Base-by-base conservation (phyloP, 2,888 invertebrate genomes). In the Microctonus hyperodae region DNA sequence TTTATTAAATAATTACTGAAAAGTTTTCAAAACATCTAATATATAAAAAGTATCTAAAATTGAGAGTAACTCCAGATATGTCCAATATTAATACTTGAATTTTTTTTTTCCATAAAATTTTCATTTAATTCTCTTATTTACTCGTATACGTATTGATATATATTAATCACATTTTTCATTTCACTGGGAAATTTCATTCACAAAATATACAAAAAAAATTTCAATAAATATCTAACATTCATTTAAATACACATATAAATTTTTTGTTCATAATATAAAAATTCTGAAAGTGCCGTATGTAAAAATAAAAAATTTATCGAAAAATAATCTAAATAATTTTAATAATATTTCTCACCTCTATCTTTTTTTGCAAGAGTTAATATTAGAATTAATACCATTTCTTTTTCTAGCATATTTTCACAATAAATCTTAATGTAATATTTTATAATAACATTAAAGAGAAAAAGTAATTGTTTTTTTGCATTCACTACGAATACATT, bases 281-380 rank as follows among this genome's bases (percentile, higher is more conserved):
- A 44, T 20, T 44, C 20, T 44, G 6, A 20, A n/a, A 44, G 3
- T 20, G 4, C 6, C 3, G 28, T 5, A 10, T 51, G 51, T 51
- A 51, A 51, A 50, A 50, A 50, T 50, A 50, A 50, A 37, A 37
- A 50, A 50, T 50, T 22, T 23, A 11, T 50, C 48, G 5, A 22
- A 22, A 9, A 50, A 10, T 23, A 50, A 22, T 23, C 25, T 51
- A 11, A 10, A 11, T 13, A 13, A 44, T 7, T 44, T 20, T n/a
- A 44, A 44, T 44, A 16, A 16, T 44, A 4, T 16, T 6, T 22
- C 11, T 22, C 10, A 1, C 25, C 50, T 50, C 50, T 28, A 5
- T 28, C 7, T 28, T 28, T 28, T 28, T 28, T 28, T 28, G 3
- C 7, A 20, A 22, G 23, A 51, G 51, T 51, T 51, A 25, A 11